A percentile compares a stretch with the other conserved stretches of the same genome.
These are phyloP conservation scores for Macrochelys suwanniensis DNA, from an alignment of 2,797 vertebrate genomes.

Conservation along the genomic window DNA sequence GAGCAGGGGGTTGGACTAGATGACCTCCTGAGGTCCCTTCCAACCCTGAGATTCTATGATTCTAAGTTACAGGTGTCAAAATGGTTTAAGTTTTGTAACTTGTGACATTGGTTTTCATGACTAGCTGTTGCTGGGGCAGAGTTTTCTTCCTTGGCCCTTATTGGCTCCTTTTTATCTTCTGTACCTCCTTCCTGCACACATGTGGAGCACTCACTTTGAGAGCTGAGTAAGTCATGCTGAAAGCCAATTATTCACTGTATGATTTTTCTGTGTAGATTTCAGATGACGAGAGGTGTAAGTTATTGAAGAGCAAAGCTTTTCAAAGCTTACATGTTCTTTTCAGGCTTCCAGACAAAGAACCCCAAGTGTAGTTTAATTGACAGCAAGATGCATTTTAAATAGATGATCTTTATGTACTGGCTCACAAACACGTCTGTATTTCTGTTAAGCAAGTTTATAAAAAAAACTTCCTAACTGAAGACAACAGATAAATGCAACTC, in stretches of 20 bases:
- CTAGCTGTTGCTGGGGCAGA: background rate
- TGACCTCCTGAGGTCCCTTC: too few relatives aligned
- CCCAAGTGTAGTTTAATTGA: background rate
- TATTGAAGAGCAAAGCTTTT: conserved; percentile 2
- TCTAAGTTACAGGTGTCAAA: background rate
- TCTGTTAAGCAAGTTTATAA: background rate
- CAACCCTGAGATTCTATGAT: too few relatives aligned
- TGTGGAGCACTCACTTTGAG: background rate
- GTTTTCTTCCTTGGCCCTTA: background rate
- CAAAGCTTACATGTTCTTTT: background rate
- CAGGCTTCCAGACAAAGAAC: background rate
- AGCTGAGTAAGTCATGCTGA: background rate
- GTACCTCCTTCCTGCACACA: background rate
- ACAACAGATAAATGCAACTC: accelerated
- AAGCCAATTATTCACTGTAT: accelerated
- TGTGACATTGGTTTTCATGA: background rate
- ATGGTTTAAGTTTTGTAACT: background rate
- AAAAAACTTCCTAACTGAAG: background rate
- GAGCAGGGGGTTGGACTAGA: too few relatives aligned
- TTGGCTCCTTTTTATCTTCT: accelerated
- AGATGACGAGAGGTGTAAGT: background rate
- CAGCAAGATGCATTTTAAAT: background rate
- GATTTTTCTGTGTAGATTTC: background rate
- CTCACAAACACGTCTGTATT: background rate
- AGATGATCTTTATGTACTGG: background rate